Conservation (phyloP, 2,888 invertebrate species). For the Glaucopsyche alexis region DNA sequence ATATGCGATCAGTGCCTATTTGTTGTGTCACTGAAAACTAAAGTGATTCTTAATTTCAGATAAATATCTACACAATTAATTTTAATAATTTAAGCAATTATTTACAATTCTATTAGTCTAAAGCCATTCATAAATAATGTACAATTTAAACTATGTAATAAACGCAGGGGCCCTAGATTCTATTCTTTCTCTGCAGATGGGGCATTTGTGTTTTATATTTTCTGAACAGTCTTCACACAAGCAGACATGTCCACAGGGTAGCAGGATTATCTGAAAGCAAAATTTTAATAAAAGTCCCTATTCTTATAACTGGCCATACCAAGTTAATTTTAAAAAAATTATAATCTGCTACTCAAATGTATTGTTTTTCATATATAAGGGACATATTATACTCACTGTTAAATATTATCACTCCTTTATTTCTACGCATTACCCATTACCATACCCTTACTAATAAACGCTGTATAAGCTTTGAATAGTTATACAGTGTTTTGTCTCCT, state of each 20-base stretch:
- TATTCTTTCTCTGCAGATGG: conserved; percentile 88
- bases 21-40: no score
- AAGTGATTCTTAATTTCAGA: neutral
- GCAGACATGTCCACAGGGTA: conserved; percentile 95
- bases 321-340: neutral
- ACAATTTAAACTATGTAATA: conserved; percentile 75
- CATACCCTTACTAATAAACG: no score
- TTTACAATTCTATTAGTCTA: conserved; percentile 23
- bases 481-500: no score
- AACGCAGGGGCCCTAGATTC: conserved; percentile 87
- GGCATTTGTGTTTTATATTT: conserved; percentile 85
- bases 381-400: no score
- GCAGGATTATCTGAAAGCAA: conserved; percentile 84
- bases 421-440: no score
- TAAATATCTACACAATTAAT: conserved; percentile 1
- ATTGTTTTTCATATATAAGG: no score
- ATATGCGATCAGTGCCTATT: neutral
- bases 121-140: neutral
- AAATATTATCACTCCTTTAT: no score
- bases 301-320: neutral
- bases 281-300: neutral
- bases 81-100: conserved; percentile 17
- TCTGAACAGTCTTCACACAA: conserved; percentile 92
- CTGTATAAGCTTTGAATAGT: no score
- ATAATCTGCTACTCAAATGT: no score